Conservation (phyloP, 1,140 invertebrate genomes). For the Caenorhabditis remanei region DNA sequence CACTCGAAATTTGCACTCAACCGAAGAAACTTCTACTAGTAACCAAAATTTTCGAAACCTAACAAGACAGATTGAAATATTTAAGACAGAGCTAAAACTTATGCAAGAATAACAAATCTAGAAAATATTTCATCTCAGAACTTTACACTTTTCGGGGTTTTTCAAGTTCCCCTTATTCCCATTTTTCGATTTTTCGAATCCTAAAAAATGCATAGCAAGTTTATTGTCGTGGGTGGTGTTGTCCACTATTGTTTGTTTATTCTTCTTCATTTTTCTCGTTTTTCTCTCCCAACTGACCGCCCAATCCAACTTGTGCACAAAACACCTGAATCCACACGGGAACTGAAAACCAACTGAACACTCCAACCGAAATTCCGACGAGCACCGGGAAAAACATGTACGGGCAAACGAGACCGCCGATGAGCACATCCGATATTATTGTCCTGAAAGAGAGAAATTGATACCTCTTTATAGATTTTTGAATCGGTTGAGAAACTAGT, state of each 20-base stretch:
- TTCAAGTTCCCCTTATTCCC: too few species aligned
- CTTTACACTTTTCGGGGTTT: too few species aligned
- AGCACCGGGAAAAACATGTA: conserved; percentile 52
- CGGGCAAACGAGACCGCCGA: conserved; percentile 34
- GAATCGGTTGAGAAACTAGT: not conserved
- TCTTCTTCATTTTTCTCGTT: not conserved
- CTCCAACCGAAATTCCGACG: conserved; percentile 36
- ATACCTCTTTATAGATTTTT: not conserved
- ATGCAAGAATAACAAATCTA: too few species aligned
- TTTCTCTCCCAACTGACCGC: not conserved
- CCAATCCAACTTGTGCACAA: conserved; percentile 48
- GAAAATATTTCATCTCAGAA: too few species aligned
- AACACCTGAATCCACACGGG: conserved; percentile 54
- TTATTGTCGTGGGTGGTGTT: not conserved
- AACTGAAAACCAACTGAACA: conserved; percentile 47
- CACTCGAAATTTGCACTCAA: too few species aligned
- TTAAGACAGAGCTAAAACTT: too few species aligned
- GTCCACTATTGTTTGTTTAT: conserved; percentile 16
- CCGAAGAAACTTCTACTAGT: too few species aligned
- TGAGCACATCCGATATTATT: conserved; percentile 26
- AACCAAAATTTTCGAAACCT: too few species aligned
- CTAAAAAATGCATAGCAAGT: conserved; percentile 1
- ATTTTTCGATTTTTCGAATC: too few species aligned
- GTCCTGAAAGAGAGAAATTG: conserved; percentile 3
- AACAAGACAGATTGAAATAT: too few species aligned